phyloP scores from a whole-genome alignment of 2,797 vertebrate species.

The Eospalax fontanierii region DNA sequence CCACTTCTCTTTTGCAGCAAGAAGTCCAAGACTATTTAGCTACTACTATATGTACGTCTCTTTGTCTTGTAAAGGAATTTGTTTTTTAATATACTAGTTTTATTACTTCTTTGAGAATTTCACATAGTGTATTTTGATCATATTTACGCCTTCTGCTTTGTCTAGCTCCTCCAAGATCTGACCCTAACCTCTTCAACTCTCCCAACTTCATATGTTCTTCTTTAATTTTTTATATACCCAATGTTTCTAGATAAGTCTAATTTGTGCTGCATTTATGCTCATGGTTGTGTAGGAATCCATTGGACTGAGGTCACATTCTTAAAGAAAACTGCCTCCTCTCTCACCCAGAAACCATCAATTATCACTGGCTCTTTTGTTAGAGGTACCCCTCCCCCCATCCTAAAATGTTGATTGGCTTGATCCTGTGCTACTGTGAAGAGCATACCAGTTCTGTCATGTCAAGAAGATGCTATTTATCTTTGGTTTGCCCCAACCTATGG shows the following conservation, averaged over 20 bases:
- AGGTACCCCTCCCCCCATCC: not conserved
- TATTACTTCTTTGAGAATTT: not conserved
- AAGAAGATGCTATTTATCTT: not conserved
- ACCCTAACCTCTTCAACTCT: not conserved
- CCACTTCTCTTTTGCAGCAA: not conserved
- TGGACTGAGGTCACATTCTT: not conserved
- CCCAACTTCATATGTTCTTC: not conserved
- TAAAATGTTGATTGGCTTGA: not conserved
- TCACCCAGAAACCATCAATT: not conserved
- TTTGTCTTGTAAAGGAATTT: constrained; percentile 1
- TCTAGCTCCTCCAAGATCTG: not conserved
- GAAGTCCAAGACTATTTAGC: constrained; percentile 7
- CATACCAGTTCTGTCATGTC: not conserved
- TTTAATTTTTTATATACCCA: not conserved
- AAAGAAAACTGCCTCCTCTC: not conserved
- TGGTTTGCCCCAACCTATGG: not conserved
- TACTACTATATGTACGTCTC: not conserved
- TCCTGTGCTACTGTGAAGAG: too few species aligned
- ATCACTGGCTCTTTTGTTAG: not conserved
- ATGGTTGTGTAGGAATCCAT: fast-evolving
- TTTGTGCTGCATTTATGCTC: not conserved
- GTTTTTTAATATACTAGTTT: not conserved
- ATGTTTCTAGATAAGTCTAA: not conserved
- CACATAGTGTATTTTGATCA: not conserved
- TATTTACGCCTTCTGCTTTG: not conserved